Evolutionary conservation across 1,140 invertebrate genomes (phyloP).

Genomic region (Aradophagus sp.): DNA sequence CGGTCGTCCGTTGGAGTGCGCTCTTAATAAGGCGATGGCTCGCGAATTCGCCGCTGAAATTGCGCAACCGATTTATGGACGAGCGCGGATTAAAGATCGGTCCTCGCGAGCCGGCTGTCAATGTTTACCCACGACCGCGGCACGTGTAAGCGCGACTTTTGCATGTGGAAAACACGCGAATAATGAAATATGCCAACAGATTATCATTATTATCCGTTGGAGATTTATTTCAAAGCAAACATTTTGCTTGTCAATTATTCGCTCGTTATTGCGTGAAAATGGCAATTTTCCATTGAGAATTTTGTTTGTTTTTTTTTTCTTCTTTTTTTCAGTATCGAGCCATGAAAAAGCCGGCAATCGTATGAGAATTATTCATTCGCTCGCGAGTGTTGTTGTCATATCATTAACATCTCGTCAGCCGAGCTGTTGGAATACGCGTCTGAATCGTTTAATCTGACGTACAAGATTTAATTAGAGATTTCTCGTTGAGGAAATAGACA

Average conservation of each 20-base stretch:
- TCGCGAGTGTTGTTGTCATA: no score
- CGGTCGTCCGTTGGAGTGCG: slow-evolving; percentile 14
- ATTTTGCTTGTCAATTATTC: slow-evolving; percentile 21
- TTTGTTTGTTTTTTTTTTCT: no score
- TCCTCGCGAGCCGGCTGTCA: slow-evolving; percentile 3
- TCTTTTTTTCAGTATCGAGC: no score
- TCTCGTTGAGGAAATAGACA: no score
- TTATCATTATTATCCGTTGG: slow-evolving; percentile 14
- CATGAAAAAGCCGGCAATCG: no score
- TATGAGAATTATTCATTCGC: no score
- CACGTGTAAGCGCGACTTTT: slow-evolving; percentile 28
- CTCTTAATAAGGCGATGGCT: slow-evolving; percentile 36
- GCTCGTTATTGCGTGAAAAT: slow-evolving; percentile 7
- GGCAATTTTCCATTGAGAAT: neutral
- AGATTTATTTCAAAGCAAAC: slow-evolving; percentile 35
- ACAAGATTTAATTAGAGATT: no score
- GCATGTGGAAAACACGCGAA: slow-evolving; percentile 29
- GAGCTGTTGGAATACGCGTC: no score
- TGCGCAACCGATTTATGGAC: slow-evolving; percentile 26
- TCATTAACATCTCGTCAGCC: no score
- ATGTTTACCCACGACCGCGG: slow-evolving; percentile 31
- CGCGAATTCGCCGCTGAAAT: slow-evolving; percentile 34
- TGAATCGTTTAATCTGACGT: no score
- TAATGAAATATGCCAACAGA: slow-evolving; percentile 33
- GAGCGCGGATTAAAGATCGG: slow-evolving; percentile 32